Evolutionary conservation across 2,888 invertebrate species (phyloP).

Genomic region (Herminia tarsipennalis): DNA sequence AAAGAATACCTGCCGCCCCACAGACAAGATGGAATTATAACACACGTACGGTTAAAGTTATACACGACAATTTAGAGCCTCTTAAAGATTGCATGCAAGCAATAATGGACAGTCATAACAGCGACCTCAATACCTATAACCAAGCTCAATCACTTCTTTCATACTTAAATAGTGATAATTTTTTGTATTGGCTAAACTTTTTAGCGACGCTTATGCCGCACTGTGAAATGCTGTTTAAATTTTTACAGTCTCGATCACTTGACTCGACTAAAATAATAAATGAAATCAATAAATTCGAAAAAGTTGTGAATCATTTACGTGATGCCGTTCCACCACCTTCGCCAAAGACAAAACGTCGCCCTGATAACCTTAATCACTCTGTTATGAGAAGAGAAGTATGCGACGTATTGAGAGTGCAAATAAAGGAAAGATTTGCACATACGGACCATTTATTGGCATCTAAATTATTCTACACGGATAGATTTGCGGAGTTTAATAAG

Average conservation of each 20-base stretch:
- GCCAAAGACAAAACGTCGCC: neutral
- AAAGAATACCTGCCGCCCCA: neutral
- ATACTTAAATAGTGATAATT: neutral
- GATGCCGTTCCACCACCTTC: neutral
- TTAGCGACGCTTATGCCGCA: neutral
- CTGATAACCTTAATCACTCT: neutral
- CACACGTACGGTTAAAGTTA: neutral
- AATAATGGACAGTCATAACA: neutral
- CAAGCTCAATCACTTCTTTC: too few relatives aligned
- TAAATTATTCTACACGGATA: conserved; percentile 1
- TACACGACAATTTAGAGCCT: neutral
- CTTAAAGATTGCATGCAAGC: neutral
- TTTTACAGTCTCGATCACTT: neutral
- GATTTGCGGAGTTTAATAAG: neutral
- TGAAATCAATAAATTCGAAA: neutral
- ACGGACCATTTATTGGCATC: neutral
- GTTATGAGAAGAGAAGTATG: neutral
- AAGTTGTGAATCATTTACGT: neutral
- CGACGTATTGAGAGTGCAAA: too few relatives aligned
- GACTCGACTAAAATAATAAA: neutral
- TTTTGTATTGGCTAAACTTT: neutral
- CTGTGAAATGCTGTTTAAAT: neutral
- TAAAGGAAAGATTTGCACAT: neutral
- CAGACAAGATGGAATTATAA: conserved; percentile 1
- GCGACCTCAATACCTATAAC: neutral